Percentiles rank a stretch among this genome's conserved stretches.
Conservation (phyloP, 1,140 invertebrate species). For the Formica selysi region DNA sequence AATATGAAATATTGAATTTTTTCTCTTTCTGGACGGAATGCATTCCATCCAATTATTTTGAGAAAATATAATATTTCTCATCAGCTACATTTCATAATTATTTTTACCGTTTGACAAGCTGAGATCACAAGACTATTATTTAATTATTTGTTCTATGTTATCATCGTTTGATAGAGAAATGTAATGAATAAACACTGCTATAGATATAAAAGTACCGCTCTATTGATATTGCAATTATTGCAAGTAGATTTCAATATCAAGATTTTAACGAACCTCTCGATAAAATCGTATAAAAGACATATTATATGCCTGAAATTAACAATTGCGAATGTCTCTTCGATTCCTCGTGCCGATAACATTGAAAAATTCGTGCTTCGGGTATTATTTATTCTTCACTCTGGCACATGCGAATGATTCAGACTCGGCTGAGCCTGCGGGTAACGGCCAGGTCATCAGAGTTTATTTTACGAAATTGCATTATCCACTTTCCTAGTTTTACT, state of each 20-base stretch:
- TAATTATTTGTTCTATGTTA: constrained; percentile 22
- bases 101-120: background rate
- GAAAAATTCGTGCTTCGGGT: constrained; percentile 4
- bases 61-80: constrained; percentile 14
- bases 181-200: constrained; percentile 11
- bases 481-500: constrained; percentile 18
- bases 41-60: constrained; percentile 34
- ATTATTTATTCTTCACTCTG: constrained; percentile 19
- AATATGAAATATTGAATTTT: constrained; percentile 8
- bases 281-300: background rate
- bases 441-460: constrained; percentile 18
- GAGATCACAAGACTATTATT: background rate
- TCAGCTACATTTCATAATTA: background rate
- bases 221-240: constrained; percentile 9
- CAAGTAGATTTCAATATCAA: background rate
- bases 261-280: background rate
- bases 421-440: background rate
- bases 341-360: background rate
- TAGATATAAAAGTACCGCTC: background rate
- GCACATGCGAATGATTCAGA: constrained; percentile 27
- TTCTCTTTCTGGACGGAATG: background rate
- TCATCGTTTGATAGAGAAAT: background rate
- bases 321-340: background rate
- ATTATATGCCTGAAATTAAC: background rate
- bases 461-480: constrained; percentile 62